These are phyloP conservation scores for Trissolcus japonicus DNA, from an alignment of 2,888 invertebrate genomes.

Conservation along the genomic window DNA sequence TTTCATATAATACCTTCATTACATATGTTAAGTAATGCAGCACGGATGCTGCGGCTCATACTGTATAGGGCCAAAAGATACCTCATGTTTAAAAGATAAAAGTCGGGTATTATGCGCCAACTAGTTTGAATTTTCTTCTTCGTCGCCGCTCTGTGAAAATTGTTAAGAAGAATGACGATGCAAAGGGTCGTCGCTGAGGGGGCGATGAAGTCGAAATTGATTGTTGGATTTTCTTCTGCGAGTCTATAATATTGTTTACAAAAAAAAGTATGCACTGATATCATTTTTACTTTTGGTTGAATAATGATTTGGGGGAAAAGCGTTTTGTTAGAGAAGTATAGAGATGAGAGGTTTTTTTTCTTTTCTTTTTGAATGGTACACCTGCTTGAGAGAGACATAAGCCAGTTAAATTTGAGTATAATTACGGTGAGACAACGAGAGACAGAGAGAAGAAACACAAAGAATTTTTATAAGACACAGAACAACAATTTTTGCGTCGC, in stretches of 20 bases:
- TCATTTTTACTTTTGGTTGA: no score
- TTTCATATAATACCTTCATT: slow-evolving; percentile 45
- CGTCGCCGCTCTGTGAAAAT: slow-evolving; percentile 27
- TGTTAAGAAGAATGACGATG: slow-evolving; percentile 19
- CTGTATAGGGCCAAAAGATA: slow-evolving; percentile 21
- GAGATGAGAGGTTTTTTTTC: no score
- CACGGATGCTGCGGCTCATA: slow-evolving; percentile 22
- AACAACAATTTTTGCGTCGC: slow-evolving; percentile 25
- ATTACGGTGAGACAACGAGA: neutral
- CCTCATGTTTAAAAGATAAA: slow-evolving; percentile 50
- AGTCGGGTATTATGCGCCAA: slow-evolving; percentile 42
- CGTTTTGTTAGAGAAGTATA: no score
- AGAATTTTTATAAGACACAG: slow-evolving; percentile 23
- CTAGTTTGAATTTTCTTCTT: slow-evolving; percentile 40
- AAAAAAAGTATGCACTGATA: no score
- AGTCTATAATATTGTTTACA: neutral
- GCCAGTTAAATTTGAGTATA: neutral
- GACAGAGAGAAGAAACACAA: slow-evolving; percentile 21
- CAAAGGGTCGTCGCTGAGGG: neutral
- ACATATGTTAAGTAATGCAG: slow-evolving; percentile 48
- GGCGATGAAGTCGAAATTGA: neutral
- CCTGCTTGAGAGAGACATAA: slow-evolving; percentile 20
- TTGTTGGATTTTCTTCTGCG: neutral
- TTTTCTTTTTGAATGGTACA: slow-evolving; percentile 12
- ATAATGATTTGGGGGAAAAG: slow-evolving; percentile 5